Percentiles rank a stretch among this genome's conserved stretches.
Conservation (phyloP, 2,113 vertebrate genomes). For the Mustela lutreola region DNA sequence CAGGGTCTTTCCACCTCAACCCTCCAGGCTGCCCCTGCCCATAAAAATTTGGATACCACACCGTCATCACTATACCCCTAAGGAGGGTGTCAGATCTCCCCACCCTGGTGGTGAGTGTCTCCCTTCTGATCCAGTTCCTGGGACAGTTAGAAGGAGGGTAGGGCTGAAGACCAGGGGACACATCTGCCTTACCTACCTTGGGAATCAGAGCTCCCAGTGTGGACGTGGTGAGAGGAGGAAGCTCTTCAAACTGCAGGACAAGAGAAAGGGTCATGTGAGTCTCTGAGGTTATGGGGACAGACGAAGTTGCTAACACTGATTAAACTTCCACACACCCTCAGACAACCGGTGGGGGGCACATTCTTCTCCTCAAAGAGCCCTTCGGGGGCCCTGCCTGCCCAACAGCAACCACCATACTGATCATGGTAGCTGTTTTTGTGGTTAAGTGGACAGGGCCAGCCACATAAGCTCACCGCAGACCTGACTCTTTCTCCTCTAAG, state of each 20-base stretch:
- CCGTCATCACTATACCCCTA: too few relatives aligned
- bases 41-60: not conserved
- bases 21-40: not conserved
- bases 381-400: not conserved
- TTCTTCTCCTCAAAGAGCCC: not conserved
- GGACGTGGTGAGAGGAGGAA: slow-evolving; percentile 83
- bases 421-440: fast-evolving
- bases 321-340: not conserved
- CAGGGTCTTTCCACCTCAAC: not conserved
- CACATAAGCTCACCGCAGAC: not conserved
- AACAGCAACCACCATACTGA: fast-evolving
- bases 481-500: not conserved
- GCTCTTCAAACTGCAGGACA: slow-evolving; percentile 82
- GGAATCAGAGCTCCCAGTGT: slow-evolving; percentile 85
- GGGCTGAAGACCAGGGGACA: not conserved
- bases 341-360: fast-evolving
- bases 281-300: not conserved
- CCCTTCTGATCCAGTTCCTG: not conserved
- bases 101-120: not conserved
- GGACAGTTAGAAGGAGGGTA: too few relatives aligned
- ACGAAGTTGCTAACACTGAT: not conserved
- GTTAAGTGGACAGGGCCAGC: not conserved
- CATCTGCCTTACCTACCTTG: slow-evolving; percentile 65
- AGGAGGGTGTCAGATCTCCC: too few relatives aligned
- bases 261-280: not conserved